Evolutionary conservation across 2,113 vertebrate genomes (phyloP).

Genomic region (Eurypyga helias): DNA sequence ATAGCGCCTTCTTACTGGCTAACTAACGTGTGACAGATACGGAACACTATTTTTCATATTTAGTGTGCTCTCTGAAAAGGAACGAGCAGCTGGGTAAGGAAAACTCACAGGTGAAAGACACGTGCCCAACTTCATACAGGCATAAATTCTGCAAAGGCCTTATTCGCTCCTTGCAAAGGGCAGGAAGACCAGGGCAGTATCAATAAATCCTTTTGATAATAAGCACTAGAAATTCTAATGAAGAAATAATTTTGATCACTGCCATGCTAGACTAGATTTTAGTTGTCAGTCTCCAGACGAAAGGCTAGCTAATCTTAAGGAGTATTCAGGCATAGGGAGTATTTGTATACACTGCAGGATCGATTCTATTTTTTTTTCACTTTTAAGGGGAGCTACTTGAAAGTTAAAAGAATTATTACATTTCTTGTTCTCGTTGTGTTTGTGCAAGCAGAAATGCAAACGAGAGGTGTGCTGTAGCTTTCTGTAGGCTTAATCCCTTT

Average conservation of each 20-base stretch:
- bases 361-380: fast-evolving
- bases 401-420: neutral
- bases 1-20: neutral
- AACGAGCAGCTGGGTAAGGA: neutral
- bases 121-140: neutral
- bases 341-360: neutral
- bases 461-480: neutral
- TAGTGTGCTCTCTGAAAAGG: neutral
- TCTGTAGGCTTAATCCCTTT: neutral
- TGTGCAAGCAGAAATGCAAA: neutral
- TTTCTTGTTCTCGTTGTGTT: neutral
- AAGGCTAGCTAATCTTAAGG: neutral
- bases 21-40: neutral
- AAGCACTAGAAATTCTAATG: neutral
- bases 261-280: neutral
- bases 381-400: neutral
- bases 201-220: neutral
- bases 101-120: neutral
- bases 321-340: neutral
- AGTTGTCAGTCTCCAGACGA: neutral
- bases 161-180: neutral
- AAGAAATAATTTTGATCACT: neutral
- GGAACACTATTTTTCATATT: neutral
- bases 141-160: neutral
- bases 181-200: neutral